Evolutionary conservation across 2,797 vertebrate species (phyloP).

Genomic region (Coilia nasus): DNA sequence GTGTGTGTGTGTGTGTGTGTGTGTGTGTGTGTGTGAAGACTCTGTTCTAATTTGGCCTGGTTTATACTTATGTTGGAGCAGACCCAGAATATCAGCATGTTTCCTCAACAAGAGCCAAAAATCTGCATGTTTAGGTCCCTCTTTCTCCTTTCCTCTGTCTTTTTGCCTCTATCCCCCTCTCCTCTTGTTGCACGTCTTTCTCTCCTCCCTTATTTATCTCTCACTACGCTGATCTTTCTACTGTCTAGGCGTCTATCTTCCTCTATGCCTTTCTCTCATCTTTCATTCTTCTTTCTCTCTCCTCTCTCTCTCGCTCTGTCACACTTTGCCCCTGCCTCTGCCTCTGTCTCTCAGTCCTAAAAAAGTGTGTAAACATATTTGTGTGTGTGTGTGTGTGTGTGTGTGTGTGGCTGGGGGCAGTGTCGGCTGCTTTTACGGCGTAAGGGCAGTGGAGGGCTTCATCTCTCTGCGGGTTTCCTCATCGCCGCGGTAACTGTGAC

Average conservation of each 20-base stretch:
- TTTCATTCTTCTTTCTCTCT: not conserved
- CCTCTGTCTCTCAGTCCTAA: too few species aligned
- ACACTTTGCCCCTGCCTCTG: not conserved
- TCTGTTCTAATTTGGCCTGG: conserved; percentile 1
- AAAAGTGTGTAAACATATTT: not conserved
- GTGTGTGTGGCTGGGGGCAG: too few species aligned
- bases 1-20: too few species aligned
- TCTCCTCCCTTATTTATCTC: not conserved
- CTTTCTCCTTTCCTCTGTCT: too few species aligned
- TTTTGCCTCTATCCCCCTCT: not conserved
- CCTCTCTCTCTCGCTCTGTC: too few species aligned
- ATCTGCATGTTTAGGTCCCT: not conserved
- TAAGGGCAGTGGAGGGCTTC: not conserved
- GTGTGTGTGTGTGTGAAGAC: not conserved
- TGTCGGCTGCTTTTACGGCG: not conserved
- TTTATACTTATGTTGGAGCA: not conserved
- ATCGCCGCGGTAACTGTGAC: not conserved
- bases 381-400: not conserved
- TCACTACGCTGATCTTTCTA: not conserved
- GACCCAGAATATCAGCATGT: conserved; percentile 7
- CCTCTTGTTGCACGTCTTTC: not conserved
- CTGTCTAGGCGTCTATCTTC: not conserved
- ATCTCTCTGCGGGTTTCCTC: not conserved
- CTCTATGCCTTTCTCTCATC: not conserved
- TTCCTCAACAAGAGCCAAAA: not conserved